These are phyloP conservation scores for Boulengerochromis microlepis DNA, from an alignment of 2,113 vertebrate genomes.

Conservation along the genomic window DNA sequence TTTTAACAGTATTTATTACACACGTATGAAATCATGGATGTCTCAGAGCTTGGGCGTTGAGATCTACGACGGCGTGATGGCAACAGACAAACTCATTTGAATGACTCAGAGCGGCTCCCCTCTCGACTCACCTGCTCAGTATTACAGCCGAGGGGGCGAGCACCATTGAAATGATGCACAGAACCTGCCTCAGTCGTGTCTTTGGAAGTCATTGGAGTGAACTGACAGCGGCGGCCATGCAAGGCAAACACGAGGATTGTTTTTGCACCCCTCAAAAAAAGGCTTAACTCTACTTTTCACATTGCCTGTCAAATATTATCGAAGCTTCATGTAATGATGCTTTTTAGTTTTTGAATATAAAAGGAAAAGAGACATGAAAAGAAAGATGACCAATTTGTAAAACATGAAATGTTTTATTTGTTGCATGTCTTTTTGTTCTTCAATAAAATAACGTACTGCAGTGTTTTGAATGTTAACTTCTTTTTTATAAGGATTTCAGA, in stretches of 20 bases:
- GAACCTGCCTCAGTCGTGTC: slow-evolving; percentile 8
- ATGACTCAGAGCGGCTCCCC: neutral
- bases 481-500: slow-evolving; percentile 73
- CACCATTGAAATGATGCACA: neutral
- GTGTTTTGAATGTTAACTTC: slow-evolving; percentile 75
- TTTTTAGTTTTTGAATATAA: slow-evolving; percentile 71
- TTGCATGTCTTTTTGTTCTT: slow-evolving; percentile 78
- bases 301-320: slow-evolving; percentile 67
- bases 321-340: slow-evolving; percentile 76
- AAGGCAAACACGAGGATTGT: slow-evolving; percentile 16
- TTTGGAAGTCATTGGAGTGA: slow-evolving; percentile 31
- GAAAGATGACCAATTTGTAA: slow-evolving; percentile 70
- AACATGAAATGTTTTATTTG: slow-evolving; percentile 78
- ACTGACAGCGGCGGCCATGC: slow-evolving; percentile 30
- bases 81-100: neutral
- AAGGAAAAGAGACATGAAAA: slow-evolving; percentile 48
- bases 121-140: neutral
- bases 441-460: slow-evolving; percentile 72
- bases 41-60: neutral
- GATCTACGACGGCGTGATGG: neutral
- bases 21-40: slow-evolving; percentile 11
- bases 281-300: slow-evolving; percentile 53
- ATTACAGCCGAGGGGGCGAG: neutral
- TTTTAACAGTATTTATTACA: slow-evolving; percentile 31
- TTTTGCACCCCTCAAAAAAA: slow-evolving; percentile 18